Evolutionary conservation across 2,888 invertebrate genomes (phyloP).

Genomic region (Euzophera pinguis): DNA sequence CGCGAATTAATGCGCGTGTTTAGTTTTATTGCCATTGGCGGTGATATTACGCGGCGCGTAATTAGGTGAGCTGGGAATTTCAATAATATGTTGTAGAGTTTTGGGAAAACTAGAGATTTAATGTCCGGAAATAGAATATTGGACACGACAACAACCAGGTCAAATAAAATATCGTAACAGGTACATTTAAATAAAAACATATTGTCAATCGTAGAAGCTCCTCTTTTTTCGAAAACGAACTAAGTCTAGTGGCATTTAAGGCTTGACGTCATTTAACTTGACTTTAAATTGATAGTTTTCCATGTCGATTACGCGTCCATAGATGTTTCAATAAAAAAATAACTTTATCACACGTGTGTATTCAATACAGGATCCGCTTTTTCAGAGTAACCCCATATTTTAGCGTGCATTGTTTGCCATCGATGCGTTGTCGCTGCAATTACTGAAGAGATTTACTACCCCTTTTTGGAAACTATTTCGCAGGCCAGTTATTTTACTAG

Average conservation of each 20-base stretch:
- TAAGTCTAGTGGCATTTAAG: too few species aligned
- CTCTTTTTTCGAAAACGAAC: too few species aligned
- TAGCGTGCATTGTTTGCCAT: constrained; percentile 46
- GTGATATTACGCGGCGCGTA: neutral
- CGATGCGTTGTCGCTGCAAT: constrained; percentile 44
- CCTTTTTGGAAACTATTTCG: constrained; percentile 35
- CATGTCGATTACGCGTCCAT: neutral
- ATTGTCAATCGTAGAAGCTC: too few species aligned
- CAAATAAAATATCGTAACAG: too few species aligned
- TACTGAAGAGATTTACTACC: constrained; percentile 42
- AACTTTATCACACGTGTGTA: constrained; percentile 24
- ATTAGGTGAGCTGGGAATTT: neutral
- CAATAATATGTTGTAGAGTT: neutral
- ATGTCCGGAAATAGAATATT: too few species aligned
- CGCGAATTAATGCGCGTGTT: constrained; percentile 13
- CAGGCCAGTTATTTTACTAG: constrained; percentile 26
- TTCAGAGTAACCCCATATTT: constrained; percentile 46
- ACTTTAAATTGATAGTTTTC: too few species aligned
- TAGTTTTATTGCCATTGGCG: constrained; percentile 13
- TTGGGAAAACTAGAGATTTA: neutral
- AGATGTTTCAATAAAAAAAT: neutral
- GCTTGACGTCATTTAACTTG: too few species aligned
- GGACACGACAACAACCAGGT: too few species aligned
- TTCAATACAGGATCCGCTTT: constrained; percentile 39
- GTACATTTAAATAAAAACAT: too few species aligned